Base-by-base conservation (phyloP, 2,888 invertebrate genomes). In the Axea sp. region DNA sequence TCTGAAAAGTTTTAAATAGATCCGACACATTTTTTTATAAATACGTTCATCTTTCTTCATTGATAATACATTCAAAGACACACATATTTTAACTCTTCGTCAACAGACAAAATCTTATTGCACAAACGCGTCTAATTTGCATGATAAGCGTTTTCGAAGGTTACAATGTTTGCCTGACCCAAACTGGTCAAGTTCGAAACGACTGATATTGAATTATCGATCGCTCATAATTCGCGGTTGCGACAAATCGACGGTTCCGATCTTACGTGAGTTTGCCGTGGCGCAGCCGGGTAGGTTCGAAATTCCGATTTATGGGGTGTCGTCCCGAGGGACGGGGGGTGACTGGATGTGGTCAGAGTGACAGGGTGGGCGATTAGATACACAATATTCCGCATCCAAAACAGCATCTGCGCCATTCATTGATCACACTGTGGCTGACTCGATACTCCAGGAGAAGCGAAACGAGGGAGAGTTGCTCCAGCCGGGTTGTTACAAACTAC, bases 341-440 rank as follows among this genome's bases (percentile, higher is more conserved):
- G 62, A 73, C 68, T 67, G 62, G 60, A 57, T 84, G 84, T 80
- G 86, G 87, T 87, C 87, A 86, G 82, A 87, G 84, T 85, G 87
- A 87, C 86, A 86, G 87, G 84, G 83, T 82, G 84, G 84, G 79
- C 85, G 87, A 87, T 87, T 87, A 87, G 84, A 83, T 84, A 84
- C 83, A 84, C 86, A 85, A 87, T 86, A 85, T 84, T 85, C 82
- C 76, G 81, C 81, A 82, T 83, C 81, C 80, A 78, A 82, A 83
- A 78, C 82, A 82, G 82, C 87, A 86, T 86, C 87, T 87, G 84
- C 83, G 83, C 80, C 83, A 82, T 84, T 84, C 86, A 84, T 86
- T 85, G 87, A 86, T 86, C 86, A 85, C 79, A 75, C 77, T 77
- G 64, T 64, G 68, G 73, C 64, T 67, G 71, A 73, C 73, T 73